phyloP scores from a whole-genome alignment of 2,888 invertebrate species.

The Cryptocheilus praepositus region DNA sequence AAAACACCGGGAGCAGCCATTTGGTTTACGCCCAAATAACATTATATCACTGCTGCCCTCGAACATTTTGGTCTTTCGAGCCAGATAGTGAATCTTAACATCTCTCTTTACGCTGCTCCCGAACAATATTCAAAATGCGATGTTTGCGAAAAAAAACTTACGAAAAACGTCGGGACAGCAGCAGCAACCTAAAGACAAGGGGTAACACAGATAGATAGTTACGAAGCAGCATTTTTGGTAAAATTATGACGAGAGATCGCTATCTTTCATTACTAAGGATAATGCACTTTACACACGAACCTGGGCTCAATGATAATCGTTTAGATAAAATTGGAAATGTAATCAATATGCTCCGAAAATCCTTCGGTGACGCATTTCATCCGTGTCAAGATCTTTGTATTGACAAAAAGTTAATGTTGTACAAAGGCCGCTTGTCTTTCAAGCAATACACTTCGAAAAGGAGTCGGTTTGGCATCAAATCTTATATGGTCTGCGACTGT shows the following conservation, averaged over 20 bases:
- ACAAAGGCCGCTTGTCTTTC: slow-evolving; percentile 2
- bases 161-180: too few relatives aligned
- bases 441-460: slow-evolving; percentile 16
- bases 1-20: too few relatives aligned
- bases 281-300: slow-evolving; percentile 10
- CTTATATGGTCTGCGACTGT: slow-evolving; percentile 13
- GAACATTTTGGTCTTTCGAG: too few relatives aligned
- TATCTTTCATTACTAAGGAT: slow-evolving; percentile 5
- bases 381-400: background rate
- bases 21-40: too few relatives aligned
- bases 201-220: slow-evolving; percentile 11
- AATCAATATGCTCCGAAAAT: background rate
- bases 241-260: slow-evolving; percentile 15
- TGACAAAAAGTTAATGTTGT: slow-evolving; percentile 3
- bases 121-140: too few relatives aligned
- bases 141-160: too few relatives aligned
- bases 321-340: slow-evolving; percentile 4
- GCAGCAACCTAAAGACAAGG: too few relatives aligned
- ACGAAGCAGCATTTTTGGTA: slow-evolving; percentile 1
- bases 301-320: background rate
- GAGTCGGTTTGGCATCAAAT: slow-evolving; percentile 20
- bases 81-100: too few relatives aligned
- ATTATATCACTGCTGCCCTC: too few relatives aligned
- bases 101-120: too few relatives aligned
- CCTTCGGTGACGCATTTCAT: slow-evolving; percentile 1